Base-by-base conservation (phyloP, 2,797 vertebrate genomes). In the Dallia pectoralis region DNA sequence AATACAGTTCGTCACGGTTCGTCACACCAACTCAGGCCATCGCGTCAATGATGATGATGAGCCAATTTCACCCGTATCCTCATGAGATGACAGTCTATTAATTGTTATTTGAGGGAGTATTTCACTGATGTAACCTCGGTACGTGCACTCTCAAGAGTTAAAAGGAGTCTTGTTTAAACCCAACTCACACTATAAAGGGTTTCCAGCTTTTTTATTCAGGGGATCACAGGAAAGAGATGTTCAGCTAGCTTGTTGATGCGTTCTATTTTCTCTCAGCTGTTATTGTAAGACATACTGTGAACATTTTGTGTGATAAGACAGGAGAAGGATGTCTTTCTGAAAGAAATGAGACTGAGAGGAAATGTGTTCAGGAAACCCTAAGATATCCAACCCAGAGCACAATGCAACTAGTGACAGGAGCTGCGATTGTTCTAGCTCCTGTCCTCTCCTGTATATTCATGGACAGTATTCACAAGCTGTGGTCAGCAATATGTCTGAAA, bases 51-150 rank as follows among this genome's bases (percentile, higher is more conserved):
- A n/a, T n/a, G n/a, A n/a, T n/a, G n/a, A n/a, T n/a, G n/a, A n/a
- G n/a, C n/a, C n/a, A n/a, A n/a, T n/a, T n/a, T n/a, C n/a, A n/a
- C n/a, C n/a, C n/a, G n/a, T n/a, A n/a, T n/a, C n/a, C n/a, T n/a
- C n/a, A n/a, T n/a, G n/a, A n/a, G n/a, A n/a, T n/a, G n/a, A n/a
- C n/a, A n/a, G n/a, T n/a, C n/a, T n/a, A n/a, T n/a, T n/a, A n/a
- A n/a, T n/a, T n/a, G n/a, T n/a, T n/a, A n/a, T n/a, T n/a, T n/a
- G n/a, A n/a, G n/a, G n/a, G n/a, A n/a, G n/a, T n/a, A n/a, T n/a
- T n/a, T n/a, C n/a, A n/a, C n/a, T n/a, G 78, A 89, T 67, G 67
- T 70, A 53, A 82, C 89, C 82, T 64, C 64, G 36, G 67, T 76
- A 84, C 76, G 81, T 88, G 83, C 29, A 44, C 33, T 64, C 66